These are phyloP conservation scores for Neoitamus cyanurus DNA, from an alignment of 2,888 invertebrate species.

Conservation along the genomic window DNA sequence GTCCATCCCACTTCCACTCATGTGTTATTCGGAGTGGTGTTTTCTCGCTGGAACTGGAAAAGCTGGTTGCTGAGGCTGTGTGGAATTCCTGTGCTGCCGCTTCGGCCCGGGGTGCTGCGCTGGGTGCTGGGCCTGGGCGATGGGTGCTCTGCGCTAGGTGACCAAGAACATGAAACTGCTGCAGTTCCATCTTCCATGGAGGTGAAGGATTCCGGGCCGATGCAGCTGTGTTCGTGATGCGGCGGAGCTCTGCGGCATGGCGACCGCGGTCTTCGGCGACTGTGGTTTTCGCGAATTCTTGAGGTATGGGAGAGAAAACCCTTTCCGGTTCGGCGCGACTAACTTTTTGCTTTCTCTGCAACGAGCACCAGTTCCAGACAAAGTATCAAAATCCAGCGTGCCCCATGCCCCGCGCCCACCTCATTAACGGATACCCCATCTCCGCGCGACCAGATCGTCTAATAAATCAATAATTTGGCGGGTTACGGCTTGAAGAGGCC, in stretches of 20 bases:
- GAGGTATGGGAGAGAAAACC: neutral
- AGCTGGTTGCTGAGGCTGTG: neutral
- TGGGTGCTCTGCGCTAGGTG: neutral
- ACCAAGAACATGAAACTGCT: neutral
- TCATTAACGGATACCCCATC: neutral
- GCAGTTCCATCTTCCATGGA: neutral
- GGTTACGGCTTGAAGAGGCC: conserved; percentile 29
- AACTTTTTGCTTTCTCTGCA: neutral
- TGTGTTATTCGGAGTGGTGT: neutral
- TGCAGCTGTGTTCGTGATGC: neutral
- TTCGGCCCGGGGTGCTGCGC: neutral
- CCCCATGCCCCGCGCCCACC: neutral
- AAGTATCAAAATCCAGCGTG: neutral
- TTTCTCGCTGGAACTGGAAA: conserved; percentile 15
- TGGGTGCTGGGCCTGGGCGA: neutral
- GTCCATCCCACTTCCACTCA: neutral
- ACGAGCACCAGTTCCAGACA: neutral
- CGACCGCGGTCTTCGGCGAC: neutral
- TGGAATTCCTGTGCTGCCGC: neutral
- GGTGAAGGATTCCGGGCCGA: neutral
- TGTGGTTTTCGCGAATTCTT: neutral
- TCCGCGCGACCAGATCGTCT: neutral
- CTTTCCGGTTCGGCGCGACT: neutral
- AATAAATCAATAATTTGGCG: conserved; percentile 43
- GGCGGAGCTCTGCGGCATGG: neutral